Conservation (phyloP, 2,888 invertebrate species). For the Lasioglossum leucozonium region DNA sequence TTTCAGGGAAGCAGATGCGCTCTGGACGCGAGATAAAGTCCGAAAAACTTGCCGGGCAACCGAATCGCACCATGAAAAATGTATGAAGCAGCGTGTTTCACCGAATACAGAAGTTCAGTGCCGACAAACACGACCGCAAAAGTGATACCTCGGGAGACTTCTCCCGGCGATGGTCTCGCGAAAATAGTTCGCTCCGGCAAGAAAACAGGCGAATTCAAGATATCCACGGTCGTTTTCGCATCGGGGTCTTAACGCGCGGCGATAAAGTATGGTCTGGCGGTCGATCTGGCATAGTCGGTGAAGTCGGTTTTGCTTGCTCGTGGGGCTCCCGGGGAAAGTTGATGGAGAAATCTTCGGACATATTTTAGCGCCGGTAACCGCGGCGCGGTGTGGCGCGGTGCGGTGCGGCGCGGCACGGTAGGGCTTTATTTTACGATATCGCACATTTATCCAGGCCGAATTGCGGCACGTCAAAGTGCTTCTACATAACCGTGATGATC, state of each 20-base stretch:
- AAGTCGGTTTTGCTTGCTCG: neutral
- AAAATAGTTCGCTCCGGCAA: neutral
- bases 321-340: neutral
- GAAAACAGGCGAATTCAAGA: neutral
- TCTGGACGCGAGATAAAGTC: neutral
- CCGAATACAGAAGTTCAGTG: neutral
- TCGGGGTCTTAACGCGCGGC: neutral
- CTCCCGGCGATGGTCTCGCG: neutral
- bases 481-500: constrained; percentile 59
- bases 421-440: constrained; percentile 51
- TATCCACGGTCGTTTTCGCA: neutral
- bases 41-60: neutral
- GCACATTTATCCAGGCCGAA: constrained; percentile 45
- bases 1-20: neutral
- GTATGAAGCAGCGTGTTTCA: neutral
- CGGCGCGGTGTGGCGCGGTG: no score
- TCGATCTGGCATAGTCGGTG: neutral
- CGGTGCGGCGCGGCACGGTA: neutral
- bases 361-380: constrained; percentile 23
- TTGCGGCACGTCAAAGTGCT: constrained; percentile 52
- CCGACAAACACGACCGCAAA: neutral
- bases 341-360: constrained; percentile 25
- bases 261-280: neutral
- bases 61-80: neutral
- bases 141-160: neutral